Conservation (phyloP, 2,113 vertebrate genomes). For the Oryzias javanicus region DNA sequence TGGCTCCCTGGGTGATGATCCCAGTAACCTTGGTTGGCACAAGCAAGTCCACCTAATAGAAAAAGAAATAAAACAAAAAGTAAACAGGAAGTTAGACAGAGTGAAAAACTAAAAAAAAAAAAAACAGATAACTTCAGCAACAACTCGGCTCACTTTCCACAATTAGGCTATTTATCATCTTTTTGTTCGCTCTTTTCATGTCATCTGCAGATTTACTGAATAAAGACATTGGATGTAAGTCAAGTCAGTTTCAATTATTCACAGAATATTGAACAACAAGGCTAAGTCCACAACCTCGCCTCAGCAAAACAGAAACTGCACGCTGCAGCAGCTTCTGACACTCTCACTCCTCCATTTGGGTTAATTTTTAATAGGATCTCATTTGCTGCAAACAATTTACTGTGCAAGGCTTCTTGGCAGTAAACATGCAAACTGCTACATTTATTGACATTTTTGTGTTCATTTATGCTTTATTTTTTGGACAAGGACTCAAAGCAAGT, state of each 20-base stretch:
- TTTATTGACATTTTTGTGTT: slow-evolving; percentile 37
- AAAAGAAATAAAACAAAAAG: not conserved
- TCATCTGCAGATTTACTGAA: slow-evolving; percentile 46
- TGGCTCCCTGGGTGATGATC: slow-evolving; percentile 97
- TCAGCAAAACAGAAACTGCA: slow-evolving; percentile 68
- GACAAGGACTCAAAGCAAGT: slow-evolving; percentile 1
- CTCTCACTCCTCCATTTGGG: slow-evolving; percentile 45
- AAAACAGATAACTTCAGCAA: slow-evolving; percentile 6
- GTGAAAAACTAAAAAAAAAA: too few relatives aligned
- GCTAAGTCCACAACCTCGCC: slow-evolving; percentile 55
- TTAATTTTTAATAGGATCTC: slow-evolving; percentile 71
- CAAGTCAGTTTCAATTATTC: slow-evolving; percentile 72
- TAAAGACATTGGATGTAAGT: slow-evolving; percentile 51
- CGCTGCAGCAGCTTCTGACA: slow-evolving; percentile 61
- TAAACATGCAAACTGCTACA: slow-evolving; percentile 30
- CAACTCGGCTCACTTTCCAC: slow-evolving; percentile 19
- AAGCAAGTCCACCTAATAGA: slow-evolving; percentile 87
- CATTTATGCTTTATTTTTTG: slow-evolving; percentile 35
- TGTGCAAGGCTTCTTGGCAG: slow-evolving; percentile 18
- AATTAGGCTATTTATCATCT: slow-evolving; percentile 37
- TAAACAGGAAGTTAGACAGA: not conserved
- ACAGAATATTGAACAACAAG: slow-evolving; percentile 70
- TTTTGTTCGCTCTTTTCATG: slow-evolving; percentile 31
- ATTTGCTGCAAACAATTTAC: slow-evolving; percentile 64
- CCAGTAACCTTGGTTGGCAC: slow-evolving; percentile 94